Evolutionary conservation across 2,797 vertebrate species (phyloP).

Genomic region (Malacoctenus gilli): DNA sequence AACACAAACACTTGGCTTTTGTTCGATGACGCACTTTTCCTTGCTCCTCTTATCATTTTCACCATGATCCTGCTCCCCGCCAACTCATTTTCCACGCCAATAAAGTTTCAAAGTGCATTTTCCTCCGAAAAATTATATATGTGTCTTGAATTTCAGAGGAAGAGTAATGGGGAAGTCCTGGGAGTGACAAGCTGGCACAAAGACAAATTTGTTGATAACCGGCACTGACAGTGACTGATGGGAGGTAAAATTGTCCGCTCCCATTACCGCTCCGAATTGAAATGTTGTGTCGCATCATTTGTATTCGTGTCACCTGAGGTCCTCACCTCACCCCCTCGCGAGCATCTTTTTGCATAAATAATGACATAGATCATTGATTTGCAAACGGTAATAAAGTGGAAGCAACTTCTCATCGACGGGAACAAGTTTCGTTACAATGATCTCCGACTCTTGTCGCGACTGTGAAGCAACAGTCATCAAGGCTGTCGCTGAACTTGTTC

Average conservation of each 20-base stretch:
- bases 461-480: too few relatives aligned
- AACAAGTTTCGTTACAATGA: too few relatives aligned
- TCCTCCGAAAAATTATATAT: constrained; percentile 41
- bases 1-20: background rate
- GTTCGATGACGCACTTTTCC: background rate
- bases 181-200: constrained; percentile 76
- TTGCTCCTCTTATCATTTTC: background rate
- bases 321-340: constrained; percentile 53
- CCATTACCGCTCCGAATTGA: constrained; percentile 83
- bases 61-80: constrained; percentile 16
- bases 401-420: too few relatives aligned
- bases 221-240: constrained; percentile 83
- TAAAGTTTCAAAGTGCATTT: constrained; percentile 40
- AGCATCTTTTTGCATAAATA: constrained; percentile 45
- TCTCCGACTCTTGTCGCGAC: too few relatives aligned
- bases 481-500: too few relatives aligned
- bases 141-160: constrained; percentile 56
- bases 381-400: background rate
- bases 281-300: constrained; percentile 79
- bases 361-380: constrained; percentile 30
- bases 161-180: constrained; percentile 62
- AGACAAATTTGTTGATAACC: constrained; percentile 83
- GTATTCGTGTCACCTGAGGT: constrained; percentile 78
- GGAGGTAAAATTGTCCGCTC: constrained; percentile 77
- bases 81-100: constrained; percentile 23